A percentile compares a stretch with the other conserved stretches of the same genome.
phyloP scores from a whole-genome alignment of 2,113 vertebrate species.

The Heterotilapia buettikoferi region DNA sequence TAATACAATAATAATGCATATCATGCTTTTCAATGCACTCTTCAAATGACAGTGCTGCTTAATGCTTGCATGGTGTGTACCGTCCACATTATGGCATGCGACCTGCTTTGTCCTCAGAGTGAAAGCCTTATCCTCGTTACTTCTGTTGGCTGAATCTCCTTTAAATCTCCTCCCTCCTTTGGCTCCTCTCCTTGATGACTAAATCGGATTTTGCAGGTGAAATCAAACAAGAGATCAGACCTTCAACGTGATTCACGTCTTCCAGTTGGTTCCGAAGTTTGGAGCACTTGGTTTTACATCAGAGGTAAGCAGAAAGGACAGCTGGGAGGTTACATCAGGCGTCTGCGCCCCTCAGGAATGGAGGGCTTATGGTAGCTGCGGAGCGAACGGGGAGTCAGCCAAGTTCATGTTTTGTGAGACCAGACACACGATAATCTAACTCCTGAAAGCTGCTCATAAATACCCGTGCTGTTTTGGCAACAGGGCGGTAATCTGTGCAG shows the following conservation, averaged over 20 bases:
- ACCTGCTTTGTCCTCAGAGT: not conserved
- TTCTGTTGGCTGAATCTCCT: not conserved
- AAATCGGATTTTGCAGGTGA: not conserved
- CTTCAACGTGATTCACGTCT: not conserved
- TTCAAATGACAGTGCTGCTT: not conserved
- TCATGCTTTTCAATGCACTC: not conserved
- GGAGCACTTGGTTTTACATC: not conserved
- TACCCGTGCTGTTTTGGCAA: constrained; percentile 56
- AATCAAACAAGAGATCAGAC: not conserved
- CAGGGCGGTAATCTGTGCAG: constrained; percentile 50
- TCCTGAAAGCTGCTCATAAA: constrained; percentile 41
- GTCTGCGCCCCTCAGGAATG: not conserved
- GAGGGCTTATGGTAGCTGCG: not conserved
- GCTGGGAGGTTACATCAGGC: not conserved
- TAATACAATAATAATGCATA: not conserved
- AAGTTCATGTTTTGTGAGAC: constrained; percentile 42
- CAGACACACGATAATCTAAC: constrained; percentile 34
- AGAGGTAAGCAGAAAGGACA: not conserved
- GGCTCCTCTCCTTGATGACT: not conserved
- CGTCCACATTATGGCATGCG: not conserved
- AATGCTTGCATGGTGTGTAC: not conserved
- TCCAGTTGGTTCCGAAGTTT: not conserved
- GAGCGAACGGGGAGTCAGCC: constrained; percentile 22
- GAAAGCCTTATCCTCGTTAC: not conserved
- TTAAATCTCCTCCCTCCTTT: not conserved